These are phyloP conservation scores for Tetramorium simillimum DNA, from an alignment of 1,140 invertebrate species.

Conservation along the genomic window DNA sequence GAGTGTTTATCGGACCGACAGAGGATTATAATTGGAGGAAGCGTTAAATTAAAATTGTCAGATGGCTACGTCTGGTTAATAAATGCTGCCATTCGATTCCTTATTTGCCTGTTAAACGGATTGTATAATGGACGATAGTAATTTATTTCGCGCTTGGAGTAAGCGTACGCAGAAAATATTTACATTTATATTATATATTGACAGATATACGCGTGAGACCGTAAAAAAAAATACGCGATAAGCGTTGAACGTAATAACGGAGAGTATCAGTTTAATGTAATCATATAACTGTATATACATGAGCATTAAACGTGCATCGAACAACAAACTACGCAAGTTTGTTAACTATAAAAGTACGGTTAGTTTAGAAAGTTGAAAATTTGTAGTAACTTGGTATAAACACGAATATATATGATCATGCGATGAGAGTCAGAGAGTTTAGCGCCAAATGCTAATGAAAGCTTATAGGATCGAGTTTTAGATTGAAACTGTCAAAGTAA, in stretches of 20 bases:
- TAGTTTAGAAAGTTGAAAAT: constrained; percentile 38
- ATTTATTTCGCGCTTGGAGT: neutral
- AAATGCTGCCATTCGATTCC: neutral
- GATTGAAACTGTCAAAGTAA: constrained; percentile 37
- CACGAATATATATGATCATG: neutral
- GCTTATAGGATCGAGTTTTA: constrained; percentile 36
- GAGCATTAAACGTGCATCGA: neutral
- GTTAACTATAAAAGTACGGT: constrained; percentile 38
- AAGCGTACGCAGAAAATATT: neutral
- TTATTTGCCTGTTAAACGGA: neutral
- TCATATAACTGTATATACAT: constrained; percentile 2
- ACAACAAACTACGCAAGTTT: constrained; percentile 6
- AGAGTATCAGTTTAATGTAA: neutral
- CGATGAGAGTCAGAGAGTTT: constrained; percentile 10
- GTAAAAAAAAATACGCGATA: neutral
- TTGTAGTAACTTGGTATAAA: neutral
- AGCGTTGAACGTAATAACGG: neutral
- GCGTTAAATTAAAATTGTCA: neutral
- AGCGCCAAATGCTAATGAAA: constrained; percentile 1
- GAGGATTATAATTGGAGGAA: neutral
- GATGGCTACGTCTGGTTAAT: neutral
- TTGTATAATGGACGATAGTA: neutral
- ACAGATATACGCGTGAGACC: neutral
- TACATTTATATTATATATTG: neutral
- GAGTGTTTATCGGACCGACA: neutral